Evolutionary conservation across 2,797 vertebrate genomes (phyloP).

Genomic region (Serranus cabrilla): DNA sequence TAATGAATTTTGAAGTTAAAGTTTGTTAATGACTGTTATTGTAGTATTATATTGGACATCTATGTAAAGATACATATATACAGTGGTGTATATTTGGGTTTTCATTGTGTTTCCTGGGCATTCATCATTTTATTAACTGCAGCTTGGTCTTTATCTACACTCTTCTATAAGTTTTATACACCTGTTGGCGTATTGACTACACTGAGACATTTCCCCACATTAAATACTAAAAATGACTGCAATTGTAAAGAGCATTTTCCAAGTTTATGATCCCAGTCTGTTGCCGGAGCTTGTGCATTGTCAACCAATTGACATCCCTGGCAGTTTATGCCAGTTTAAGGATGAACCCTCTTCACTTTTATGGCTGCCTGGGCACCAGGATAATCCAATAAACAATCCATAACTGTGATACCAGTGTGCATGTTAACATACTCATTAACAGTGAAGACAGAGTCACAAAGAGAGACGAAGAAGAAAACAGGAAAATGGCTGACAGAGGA

Average conservation of each 20-base stretch:
- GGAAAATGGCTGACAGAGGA: constrained; percentile 5
- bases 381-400: constrained; percentile 25
- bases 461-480: constrained; percentile 17
- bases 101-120: neutral
- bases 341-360: constrained; percentile 13
- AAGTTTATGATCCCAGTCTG: neutral
- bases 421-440: constrained; percentile 30
- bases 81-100: neutral
- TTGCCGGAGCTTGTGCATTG: neutral
- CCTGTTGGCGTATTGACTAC: neutral
- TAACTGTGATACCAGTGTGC: constrained; percentile 3
- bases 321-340: neutral
- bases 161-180: too few species aligned
- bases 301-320: neutral
- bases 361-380: constrained; percentile 6
- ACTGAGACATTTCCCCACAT: neutral
- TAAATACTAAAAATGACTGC: neutral
- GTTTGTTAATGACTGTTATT: too few species aligned
- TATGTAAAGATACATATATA: too few species aligned
- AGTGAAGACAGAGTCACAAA: constrained; percentile 2
- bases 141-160: neutral
- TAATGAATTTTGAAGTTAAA: too few species aligned
- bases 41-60: too few species aligned
- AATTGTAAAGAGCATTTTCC: neutral
- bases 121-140: neutral